Evolutionary conservation across 2,113 vertebrate genomes (phyloP), one percentile per base, ranked within the genome.

Genomic region (Hiodon alosoides): DNA sequence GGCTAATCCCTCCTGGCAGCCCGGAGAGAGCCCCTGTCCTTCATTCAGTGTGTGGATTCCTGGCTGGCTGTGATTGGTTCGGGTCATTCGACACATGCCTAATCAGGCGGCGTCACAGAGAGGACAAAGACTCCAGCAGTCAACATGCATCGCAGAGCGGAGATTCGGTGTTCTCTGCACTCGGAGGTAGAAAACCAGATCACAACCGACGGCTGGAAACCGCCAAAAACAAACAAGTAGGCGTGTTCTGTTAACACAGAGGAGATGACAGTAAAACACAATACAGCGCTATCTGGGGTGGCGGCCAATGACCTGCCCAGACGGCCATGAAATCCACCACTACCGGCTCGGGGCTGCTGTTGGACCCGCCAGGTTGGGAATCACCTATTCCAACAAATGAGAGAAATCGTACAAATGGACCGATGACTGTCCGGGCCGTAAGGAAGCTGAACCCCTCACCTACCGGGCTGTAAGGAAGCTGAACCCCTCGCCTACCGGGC

Each of bases 271-370:
- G 55, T 8, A 11, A 59, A 59, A 11, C 58, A 3, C 4, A 59
- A 14, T 14, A 9, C 58, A 11, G 14, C 7, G 58, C 58, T 3
- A 14, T 59, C 4, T 11, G 14, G 61, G 11, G 14, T 16, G 7
- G 14, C 61, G 3, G 3, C 2, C 31, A 16, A 13, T 64, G 14
- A 47, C 55, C 17, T 16, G 7, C 55, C 8, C 50, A 16, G 67
- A 50, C 54, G 3, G n/a, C 69, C 47, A 10, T 13, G 54, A 71
- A 71, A 54, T 9, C 69, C 53, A n/a, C 46, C 64, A 65, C 31
- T 53, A 74, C 60, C 62, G 66, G 72, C 7, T 47, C 62, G 5
- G 16, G 46, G 61, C 72, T 73, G 52, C 52, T 48, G 4, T 52
- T 54, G 51, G 13, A 14, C 67, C 67, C 17, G 51, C 8, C 9